A percentile compares a stretch with the other conserved stretches of the same genome.
Conservation (phyloP, 1,140 invertebrate genomes). For the Nylanderia fulva region DNA sequence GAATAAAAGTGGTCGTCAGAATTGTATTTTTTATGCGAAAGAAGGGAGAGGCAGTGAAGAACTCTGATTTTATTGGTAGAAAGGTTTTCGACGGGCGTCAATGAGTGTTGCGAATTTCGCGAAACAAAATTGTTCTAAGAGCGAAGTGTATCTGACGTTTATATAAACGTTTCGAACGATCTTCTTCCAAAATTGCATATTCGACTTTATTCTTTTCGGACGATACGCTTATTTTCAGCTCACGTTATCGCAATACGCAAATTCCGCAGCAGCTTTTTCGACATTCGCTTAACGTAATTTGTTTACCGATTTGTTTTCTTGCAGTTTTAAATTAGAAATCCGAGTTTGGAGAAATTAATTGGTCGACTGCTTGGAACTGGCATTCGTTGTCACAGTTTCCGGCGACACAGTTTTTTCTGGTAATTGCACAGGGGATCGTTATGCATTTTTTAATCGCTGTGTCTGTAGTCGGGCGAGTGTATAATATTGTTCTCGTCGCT, state of each 20-base stretch:
- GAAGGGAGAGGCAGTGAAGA: neutral
- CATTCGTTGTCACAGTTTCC: neutral
- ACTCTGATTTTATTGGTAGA: neutral
- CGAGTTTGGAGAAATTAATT: neutral
- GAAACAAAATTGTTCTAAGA: conserved; percentile 15
- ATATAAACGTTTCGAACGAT: neutral
- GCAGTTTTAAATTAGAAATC: neutral
- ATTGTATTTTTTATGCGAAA: conserved; percentile 9
- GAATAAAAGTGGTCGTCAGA: conserved; percentile 31
- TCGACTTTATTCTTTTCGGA: neutral
- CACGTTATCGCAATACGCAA: no score
- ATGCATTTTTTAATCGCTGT: conserved; percentile 20
- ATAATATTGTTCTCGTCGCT: conserved; percentile 30
- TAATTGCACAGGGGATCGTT: conserved; percentile 15
- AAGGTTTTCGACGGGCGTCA: neutral
- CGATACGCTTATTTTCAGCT: neutral
- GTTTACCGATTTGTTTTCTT: neutral
- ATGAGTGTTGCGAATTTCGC: neutral
- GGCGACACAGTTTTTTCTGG: conserved; percentile 24
- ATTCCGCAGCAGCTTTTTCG: neutral
- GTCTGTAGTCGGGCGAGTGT: neutral
- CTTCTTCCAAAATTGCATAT: neutral
- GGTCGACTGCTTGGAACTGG: neutral
- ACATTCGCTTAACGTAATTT: neutral
- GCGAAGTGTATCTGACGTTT: neutral